Base-by-base conservation (phyloP, 2,797 vertebrate species). In the Pelodytes ibericus region DNA sequence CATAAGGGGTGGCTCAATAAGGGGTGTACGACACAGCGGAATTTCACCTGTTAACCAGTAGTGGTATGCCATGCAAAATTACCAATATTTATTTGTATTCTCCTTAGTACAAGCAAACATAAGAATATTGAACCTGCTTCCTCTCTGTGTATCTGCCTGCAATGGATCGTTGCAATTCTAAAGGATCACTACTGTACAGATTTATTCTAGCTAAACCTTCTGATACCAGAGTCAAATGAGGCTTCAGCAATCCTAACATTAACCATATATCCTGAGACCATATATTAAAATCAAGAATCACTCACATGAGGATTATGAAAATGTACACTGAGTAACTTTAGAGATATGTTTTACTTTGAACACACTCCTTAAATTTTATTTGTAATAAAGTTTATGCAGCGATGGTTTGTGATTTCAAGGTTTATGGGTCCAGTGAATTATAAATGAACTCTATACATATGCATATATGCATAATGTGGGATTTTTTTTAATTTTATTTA, bases 401-500 rank as follows among this genome's bases (percentile, higher is more conserved):
- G 5, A 41, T 1, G 20, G 33, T 3, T 41, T 53, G n/a, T 41
- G 33, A 64, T 41, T 64, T 13, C n/a, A 44, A 41, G 33, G 36
- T 44, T 41, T 62, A 41, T 44, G 36, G 33, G 33, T 16, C 33
- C 9, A 41, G 10, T 44, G 33, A 64, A 33, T 18, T 22, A 41
- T 64, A 24, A 41, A 64, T 41, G 36, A 41, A 64, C 61, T 41
- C 36, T 41, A 15, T 24, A 15, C 24, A 41, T 41, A 41, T 24
- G 22, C 8, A 41, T 25, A 41, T 41, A 36, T 25, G 10, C n/a
- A n/a, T n/a, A n/a, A n/a, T n/a, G n/a, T n/a, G n/a, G n/a, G n/a
- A n/a, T n/a, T n/a, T n/a, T n/a, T n/a, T n/a, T n/a, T n/a, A 53
- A 7, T 66, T 29, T 66, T 66, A 4, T 29, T 66, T 66, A 10